A percentile compares a stretch with the other conserved stretches of the same genome.
phyloP scores from a whole-genome alignment of 2,888 invertebrate genomes.

The Acholoe squamosa region DNA sequence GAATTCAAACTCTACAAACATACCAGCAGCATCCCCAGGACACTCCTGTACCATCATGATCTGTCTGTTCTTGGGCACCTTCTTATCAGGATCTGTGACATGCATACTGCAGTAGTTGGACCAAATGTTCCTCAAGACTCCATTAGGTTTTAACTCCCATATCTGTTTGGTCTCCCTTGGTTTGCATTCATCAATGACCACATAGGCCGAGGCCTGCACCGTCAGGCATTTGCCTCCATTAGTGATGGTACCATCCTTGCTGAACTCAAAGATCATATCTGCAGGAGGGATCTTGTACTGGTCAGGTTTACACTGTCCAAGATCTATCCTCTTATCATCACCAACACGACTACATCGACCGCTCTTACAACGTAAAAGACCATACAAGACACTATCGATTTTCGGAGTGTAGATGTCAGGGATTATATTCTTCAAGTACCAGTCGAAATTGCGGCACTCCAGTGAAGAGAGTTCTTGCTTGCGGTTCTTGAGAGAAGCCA shows the following conservation, averaged over 20 bases:
- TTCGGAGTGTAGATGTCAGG: constrained; percentile 66
- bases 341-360: constrained; percentile 67
- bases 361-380: constrained; percentile 68
- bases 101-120: constrained; percentile 71
- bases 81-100: constrained; percentile 72
- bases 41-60: constrained; percentile 73
- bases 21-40: constrained; percentile 63
- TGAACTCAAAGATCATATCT: constrained; percentile 69
- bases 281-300: constrained; percentile 59
- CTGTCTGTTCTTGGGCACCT: constrained; percentile 66
- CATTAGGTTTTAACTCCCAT: constrained; percentile 51
- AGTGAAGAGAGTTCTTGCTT: neutral
- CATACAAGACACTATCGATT: constrained; percentile 66
- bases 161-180: constrained; percentile 52
- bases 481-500: constrained; percentile 19
- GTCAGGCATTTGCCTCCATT: constrained; percentile 68
- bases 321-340: constrained; percentile 65
- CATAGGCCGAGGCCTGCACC: constrained; percentile 67
- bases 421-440: constrained; percentile 69
- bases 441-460: constrained; percentile 66
- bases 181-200: constrained; percentile 21
- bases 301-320: constrained; percentile 68
- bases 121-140: constrained; percentile 64
- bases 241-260: constrained; percentile 64
- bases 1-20: constrained; percentile 69